Percentiles rank a stretch among this genome's conserved stretches.
Evolutionary conservation across 1,140 invertebrate genomes (phyloP).

Genomic region (Aricia agestis): DNA sequence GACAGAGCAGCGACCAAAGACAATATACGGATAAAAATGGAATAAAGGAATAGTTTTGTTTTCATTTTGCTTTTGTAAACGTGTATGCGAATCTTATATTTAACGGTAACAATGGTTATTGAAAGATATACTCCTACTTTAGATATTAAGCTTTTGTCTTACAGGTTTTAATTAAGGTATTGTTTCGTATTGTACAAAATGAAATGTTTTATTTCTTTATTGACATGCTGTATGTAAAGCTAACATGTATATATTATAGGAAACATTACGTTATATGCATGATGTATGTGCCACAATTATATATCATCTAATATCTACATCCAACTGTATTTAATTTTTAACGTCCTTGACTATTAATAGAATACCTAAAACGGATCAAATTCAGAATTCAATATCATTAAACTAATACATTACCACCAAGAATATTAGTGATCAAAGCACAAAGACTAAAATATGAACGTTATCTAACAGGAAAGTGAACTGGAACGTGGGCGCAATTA

Average conservation of each 20-base stretch:
- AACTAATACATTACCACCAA: background rate
- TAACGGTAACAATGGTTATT: conserved; percentile 28
- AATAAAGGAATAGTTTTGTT: conserved; percentile 50
- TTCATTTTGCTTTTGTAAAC: conserved; percentile 40
- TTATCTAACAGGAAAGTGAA: conserved; percentile 8
- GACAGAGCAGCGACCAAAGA: conserved; percentile 41
- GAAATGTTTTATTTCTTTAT: background rate
- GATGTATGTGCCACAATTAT: no score
- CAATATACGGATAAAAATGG: conserved; percentile 51
- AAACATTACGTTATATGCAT: no score
- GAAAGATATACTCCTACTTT: conserved; percentile 22
- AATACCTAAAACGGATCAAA: background rate
- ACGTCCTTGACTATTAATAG: background rate
- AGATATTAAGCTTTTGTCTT: conserved; percentile 17
- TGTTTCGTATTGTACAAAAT: conserved; percentile 6
- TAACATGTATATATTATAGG: background rate
- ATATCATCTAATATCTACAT: no score
- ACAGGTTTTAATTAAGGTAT: conserved; percentile 2
- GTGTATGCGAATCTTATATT: conserved; percentile 35
- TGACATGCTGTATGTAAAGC: background rate
- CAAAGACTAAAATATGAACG: conserved; percentile 10
- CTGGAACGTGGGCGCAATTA: conserved; percentile 10
- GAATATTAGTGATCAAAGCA: no score
- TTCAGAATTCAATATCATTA: background rate
- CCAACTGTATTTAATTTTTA: no score